phyloP scores from a whole-genome alignment of 1,140 invertebrate genomes.

The Euglossa dilemma region DNA sequence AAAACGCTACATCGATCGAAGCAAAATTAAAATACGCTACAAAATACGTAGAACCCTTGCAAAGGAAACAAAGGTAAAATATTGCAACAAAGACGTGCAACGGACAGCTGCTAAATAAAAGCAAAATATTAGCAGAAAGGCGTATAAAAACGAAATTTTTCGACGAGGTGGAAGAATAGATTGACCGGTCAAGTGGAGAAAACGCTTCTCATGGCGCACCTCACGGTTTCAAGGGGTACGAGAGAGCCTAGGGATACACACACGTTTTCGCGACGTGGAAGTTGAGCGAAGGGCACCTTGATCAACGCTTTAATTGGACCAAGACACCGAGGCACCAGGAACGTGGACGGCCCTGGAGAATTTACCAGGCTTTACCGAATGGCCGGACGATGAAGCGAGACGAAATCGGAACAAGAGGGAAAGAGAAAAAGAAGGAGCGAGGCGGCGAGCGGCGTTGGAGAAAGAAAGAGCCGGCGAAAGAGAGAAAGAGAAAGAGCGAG shows the following conservation, averaged over 20 bases:
- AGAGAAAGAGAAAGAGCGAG: slow-evolving; percentile 33
- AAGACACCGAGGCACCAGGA: slow-evolving; percentile 58
- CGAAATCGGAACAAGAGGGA: slow-evolving; percentile 39
- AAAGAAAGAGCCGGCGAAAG: too few species aligned
- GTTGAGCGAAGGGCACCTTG: slow-evolving; percentile 51
- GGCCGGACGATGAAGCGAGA: slow-evolving; percentile 40
- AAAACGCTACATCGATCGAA: too few species aligned
- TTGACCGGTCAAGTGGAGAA: neutral
- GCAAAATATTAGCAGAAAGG: neutral
- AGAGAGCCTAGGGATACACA: neutral
- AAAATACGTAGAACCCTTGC: too few species aligned
- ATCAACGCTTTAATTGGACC: slow-evolving; percentile 64
- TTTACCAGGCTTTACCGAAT: slow-evolving; percentile 60
- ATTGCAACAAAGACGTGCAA: too few species aligned
- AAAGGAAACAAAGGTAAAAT: too few species aligned
- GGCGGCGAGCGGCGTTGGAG: neutral
- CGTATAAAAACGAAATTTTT: neutral
- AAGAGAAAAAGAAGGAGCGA: neutral
- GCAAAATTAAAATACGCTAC: too few species aligned
- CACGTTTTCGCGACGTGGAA: neutral
- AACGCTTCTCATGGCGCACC: neutral
- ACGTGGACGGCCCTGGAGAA: slow-evolving; percentile 64
- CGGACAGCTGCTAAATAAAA: neutral
- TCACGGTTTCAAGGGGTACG: neutral
- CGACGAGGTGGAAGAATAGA: neutral